These are phyloP conservation scores for Alca torda DNA, from an alignment of 2,797 vertebrate species.

Conservation along the genomic window DNA sequence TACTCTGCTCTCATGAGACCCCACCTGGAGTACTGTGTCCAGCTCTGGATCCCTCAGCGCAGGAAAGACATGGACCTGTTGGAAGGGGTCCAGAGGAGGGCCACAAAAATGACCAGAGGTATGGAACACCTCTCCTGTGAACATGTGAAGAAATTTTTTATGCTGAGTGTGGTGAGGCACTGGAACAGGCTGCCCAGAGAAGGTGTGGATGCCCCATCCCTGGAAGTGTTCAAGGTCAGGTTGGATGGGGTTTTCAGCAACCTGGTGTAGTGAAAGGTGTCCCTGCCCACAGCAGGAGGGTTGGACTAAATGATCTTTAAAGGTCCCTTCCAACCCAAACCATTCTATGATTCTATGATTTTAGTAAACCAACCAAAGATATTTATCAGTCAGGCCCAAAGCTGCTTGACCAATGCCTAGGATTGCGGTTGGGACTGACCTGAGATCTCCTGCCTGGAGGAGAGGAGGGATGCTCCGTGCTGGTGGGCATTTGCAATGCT, in stretches of 20 bases:
- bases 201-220: rapidly evolving
- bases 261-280: not conserved
- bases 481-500: not conserved
- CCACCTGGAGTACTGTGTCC: rapidly evolving
- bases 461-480: not conserved
- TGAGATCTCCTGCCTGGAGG: not conserved
- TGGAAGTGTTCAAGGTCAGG: not conserved
- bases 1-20: rapidly evolving
- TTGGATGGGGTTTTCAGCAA: rapidly evolving
- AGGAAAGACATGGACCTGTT: rapidly evolving
- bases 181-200: not conserved
- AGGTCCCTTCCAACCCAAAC: not conserved
- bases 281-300: not conserved
- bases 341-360: not conserved
- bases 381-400: not conserved
- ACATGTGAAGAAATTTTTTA: not conserved
- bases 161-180: not conserved
- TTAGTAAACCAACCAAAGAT: not conserved
- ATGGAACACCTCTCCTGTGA: not conserved
- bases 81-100: not conserved
- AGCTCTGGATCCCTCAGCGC: not conserved
- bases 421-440: not conserved
- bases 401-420: not conserved
- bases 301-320: not conserved
- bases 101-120: not conserved